Base-by-base conservation (phyloP, 2,113 vertebrate species). In the Perca flavescens region DNA sequence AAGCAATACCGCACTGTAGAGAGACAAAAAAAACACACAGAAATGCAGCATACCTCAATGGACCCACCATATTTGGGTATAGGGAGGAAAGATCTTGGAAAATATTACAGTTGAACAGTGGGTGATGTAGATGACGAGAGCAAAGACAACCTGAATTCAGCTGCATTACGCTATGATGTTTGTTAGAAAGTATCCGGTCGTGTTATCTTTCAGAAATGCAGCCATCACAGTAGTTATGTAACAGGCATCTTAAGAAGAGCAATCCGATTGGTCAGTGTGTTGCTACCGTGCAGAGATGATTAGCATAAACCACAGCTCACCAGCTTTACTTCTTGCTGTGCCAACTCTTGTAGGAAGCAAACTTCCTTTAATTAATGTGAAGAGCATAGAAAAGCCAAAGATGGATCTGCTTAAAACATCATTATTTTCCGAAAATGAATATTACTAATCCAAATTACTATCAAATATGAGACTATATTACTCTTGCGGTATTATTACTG, bases 181-280 rank as follows among this genome's bases (percentile, higher is more conserved):
- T 65, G 63, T 25, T 61, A 22, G 22, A 73, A 73, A 82, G 47
- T 10, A 28, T 36, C n/a, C 7, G 6, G 13, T 28, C 17, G 14
- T 17, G n/a, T 60, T 21, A 64, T 68, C 80, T 22, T 80, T 64
- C 58, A 63, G 40, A 69, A 62, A 3, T 1, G 15, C 57, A 34
- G 14, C 56, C 49, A 63, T 77, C 36, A 40, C 62, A 53, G 19
- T n/a, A 21, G 50, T 76, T 71, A 76, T 9, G 68, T 46, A 89
- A 88, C 40, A 65, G 28, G n/a, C 69, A 61, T 34, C 58, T 82
- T 82, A 79, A 82, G 12, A 56, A 17, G 63, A 68, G 74, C 25
- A 2, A 6, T 63, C 77, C 53, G 62, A 89, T 89, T 91, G 85
- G 89, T 54, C 70, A 60, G 28, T 21, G 79, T 70, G 65, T 22